Evolutionary conservation across 2,113 vertebrate genomes (phyloP), one percentile per base, ranked within the genome.

Genomic region (Setophaga coronata): DNA sequence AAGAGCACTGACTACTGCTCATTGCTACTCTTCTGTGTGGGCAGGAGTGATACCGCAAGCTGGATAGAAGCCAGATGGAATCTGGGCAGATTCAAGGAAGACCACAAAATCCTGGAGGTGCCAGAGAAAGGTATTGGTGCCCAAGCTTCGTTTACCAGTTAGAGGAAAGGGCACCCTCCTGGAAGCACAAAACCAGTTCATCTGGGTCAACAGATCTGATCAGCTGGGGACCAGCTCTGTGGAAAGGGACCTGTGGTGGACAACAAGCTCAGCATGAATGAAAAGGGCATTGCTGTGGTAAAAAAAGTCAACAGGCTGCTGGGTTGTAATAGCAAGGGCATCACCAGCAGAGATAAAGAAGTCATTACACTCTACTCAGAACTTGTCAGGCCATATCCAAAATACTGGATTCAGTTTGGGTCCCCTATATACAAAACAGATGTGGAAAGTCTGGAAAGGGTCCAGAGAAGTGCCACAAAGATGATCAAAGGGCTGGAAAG

Each of bases 21-120:
- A 57, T 29, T 79, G 45, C 28, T 83, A 17, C 31, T 79, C n/a
- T 57, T 67, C 38, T 36, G 12, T 23, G 47, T 42, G 60, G 54
- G 13, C n/a, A 79, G 3, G 11, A 62, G 34, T 25, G 53, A 40
- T 10, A 57, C 29, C 0, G 0, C 29, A 29, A 72, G 10, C 18
- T 38, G 21, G 14, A 53, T 18, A 38, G 60, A 54, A 34, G 60
- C 33, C 25, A 54, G 38, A 54, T 79, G 38, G 34, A 65, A 43
- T 24, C 57, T 38, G 76, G 26, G 34, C 23, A 12, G 18, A 56
- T 61, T 40, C 51, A 77, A 66, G 50, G 38, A 65, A 82, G 12
- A 14, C 26, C 47, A 25, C 13, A 53, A 77, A 82, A 31, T 31
- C 19, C 14, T 48, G 36, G 26, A n/a, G 18, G 16, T 48, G 12